Evolutionary conservation across 2,888 invertebrate species (phyloP), one percentile per base, ranked within the genome.

Genomic region (Cheiracanthium punctorium): DNA sequence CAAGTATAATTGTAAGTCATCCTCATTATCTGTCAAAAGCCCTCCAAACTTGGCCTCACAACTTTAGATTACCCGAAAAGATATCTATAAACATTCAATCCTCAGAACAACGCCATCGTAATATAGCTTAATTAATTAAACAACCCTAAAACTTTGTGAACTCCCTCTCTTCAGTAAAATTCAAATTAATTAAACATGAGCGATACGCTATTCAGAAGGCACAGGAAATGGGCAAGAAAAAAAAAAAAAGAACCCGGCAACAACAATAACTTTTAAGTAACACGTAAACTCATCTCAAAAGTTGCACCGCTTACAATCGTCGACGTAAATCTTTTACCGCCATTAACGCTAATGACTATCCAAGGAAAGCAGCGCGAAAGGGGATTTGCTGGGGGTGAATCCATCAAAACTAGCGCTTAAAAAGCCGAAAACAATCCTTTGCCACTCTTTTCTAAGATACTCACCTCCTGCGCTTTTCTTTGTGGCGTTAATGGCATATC

Each of bases 271-370:
- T n/a, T 24, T 58, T 48, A 48, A 48, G 43, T 48, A 48, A 48
- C 43, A 14, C 24, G 58, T 4, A 24, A 58, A 58, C 58, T 7
- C 43, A 58, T 58, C 58, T 24, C 58, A 58, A 58, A 48, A 58
- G 24, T 69, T 69, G n/a, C 32, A 37, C 69, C 24, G 33, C 33
- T 33, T 33, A 33, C 37, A 69, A 69, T 69, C 69, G 24, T 20
- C 37, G 20, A 33, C 69, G 32, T n/a, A 69, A 32, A 82, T 82
- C 82, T 71, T n/a, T 58, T 43, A 24, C 58, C 58, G 73, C 74
- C 77, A 69, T 85, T 79, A 85, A 30, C 84, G 24, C 77, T 85
- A 85, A 79, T 80, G 77, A 74, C 84, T 58, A 48, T 58, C 67
- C 84, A 85, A 73, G 74, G 67, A 76, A 82, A 28, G 37, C 41